Evolutionary conservation across 1,140 invertebrate genomes (phyloP).

Genomic region (Megalopta genalis): DNA sequence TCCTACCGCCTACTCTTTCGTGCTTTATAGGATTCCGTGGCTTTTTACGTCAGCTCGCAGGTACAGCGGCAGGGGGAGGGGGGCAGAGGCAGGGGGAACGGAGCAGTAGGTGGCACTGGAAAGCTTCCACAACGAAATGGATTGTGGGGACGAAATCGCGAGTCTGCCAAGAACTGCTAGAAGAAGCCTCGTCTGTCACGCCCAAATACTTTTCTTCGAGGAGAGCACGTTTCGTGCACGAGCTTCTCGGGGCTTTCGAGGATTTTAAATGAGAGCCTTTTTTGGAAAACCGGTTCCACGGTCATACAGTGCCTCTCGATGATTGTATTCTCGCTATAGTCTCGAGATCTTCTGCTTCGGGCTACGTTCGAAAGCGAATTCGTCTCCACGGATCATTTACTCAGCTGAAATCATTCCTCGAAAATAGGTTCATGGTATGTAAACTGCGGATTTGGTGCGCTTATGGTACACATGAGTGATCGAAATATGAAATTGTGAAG

Average conservation of each 20-base stretch:
- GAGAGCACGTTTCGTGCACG: background rate
- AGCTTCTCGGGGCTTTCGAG: background rate
- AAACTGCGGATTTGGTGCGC: too few species aligned
- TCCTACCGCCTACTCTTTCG: conserved; percentile 53
- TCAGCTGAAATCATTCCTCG: too few species aligned
- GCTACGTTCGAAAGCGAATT: too few species aligned
- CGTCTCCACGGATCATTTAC: too few species aligned
- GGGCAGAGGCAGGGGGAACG: background rate
- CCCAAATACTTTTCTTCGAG: conserved; percentile 27
- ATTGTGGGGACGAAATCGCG: conserved; percentile 35
- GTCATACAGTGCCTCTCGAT: background rate
- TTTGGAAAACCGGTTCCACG: background rate
- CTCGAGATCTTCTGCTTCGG: too few species aligned
- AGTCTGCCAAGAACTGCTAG: conserved; percentile 16
- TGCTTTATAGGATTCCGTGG: conserved; percentile 61
- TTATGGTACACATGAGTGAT: too few species aligned
- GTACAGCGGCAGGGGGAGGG: too few species aligned
- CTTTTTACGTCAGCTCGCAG: conserved; percentile 36
- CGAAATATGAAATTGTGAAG: too few species aligned
- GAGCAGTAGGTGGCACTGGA: background rate
- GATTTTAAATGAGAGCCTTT: background rate
- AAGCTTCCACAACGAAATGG: conserved; percentile 43
- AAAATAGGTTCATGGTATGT: too few species aligned
- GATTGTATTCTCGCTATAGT: background rate
- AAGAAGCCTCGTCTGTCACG: conserved; percentile 36